These are phyloP conservation scores for Leptinotarsa juncta DNA, from an alignment of 2,888 invertebrate genomes.

Conservation along the genomic window DNA sequence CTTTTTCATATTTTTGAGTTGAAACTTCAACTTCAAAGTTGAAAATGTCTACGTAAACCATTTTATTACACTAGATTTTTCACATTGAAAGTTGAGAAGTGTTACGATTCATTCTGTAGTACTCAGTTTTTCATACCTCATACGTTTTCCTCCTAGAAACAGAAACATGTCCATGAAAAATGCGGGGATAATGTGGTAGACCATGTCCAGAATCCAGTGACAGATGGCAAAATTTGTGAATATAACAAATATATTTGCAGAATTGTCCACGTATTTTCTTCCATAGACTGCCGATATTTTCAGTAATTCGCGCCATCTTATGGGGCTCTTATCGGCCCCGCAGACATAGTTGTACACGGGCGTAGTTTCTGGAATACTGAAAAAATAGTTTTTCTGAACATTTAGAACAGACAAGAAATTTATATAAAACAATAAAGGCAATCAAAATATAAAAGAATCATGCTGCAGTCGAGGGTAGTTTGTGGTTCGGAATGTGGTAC, in stretches of 20 bases:
- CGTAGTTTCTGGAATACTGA: neutral
- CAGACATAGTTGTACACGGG: conserved; percentile 11
- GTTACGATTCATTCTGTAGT: too few relatives aligned
- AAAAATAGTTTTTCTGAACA: neutral
- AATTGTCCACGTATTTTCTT: neutral
- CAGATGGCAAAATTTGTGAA: neutral
- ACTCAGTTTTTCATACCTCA: neutral
- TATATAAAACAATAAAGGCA: too few relatives aligned
- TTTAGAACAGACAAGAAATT: neutral
- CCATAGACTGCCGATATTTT: conserved; percentile 1
- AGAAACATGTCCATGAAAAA: neutral
- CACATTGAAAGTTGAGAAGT: too few relatives aligned
- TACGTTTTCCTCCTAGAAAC: neutral
- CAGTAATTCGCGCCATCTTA: neutral
- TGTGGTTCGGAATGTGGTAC: too few relatives aligned
- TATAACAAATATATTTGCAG: neutral
- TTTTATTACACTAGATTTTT: too few relatives aligned
- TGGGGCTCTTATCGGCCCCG: neutral
- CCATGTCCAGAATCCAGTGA: neutral
- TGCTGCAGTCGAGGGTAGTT: too few relatives aligned
- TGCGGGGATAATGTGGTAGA: conserved; percentile 7
- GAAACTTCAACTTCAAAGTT: too few relatives aligned
- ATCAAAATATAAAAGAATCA: too few relatives aligned
- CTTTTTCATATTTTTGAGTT: too few relatives aligned
- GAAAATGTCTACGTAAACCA: too few relatives aligned